Conservation (phyloP, 1,140 invertebrate genomes). For the Drosophila nigromelanica region DNA sequence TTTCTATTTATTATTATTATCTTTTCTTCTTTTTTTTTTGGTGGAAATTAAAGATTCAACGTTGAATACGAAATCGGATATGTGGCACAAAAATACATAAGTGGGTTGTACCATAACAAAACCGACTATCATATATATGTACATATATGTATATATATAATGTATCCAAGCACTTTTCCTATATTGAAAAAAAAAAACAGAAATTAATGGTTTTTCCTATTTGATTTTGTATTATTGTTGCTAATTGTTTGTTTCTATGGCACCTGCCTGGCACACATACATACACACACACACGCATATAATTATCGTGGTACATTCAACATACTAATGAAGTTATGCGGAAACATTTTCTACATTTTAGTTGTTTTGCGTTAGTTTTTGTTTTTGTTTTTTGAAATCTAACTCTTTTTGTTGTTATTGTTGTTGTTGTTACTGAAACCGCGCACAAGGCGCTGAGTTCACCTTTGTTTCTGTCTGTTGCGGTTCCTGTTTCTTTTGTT, state of each 20-base stretch:
- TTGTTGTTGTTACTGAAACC: constrained; percentile 52
- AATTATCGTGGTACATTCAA: constrained; percentile 29
- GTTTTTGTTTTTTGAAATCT: constrained; percentile 24
- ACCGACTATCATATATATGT: neutral
- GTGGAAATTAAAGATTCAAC: constrained; percentile 27
- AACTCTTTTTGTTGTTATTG: constrained; percentile 5
- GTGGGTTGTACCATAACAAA: constrained; percentile 26
- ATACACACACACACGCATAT: neutral
- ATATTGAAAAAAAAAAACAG: constrained; percentile 11
- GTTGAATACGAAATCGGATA: constrained; percentile 67
- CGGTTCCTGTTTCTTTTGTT: constrained; percentile 22
- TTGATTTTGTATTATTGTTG: constrained; percentile 6
- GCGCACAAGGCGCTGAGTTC: constrained; percentile 61
- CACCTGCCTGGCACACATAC: neutral
- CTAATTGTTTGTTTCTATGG: constrained; percentile 8
- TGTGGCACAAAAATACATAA: constrained; percentile 28
- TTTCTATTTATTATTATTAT: neutral
- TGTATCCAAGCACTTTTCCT: neutral
- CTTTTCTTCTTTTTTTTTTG: neutral
- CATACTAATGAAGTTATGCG: constrained; percentile 67
- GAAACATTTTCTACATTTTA: constrained; percentile 61
- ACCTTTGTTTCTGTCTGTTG: constrained; percentile 21
- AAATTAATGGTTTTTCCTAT: neutral
- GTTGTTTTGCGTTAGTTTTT: constrained; percentile 5
- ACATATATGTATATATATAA: neutral